phyloP scores from a whole-genome alignment of 1,140 invertebrate genomes.

The Heliothis subflexa region DNA sequence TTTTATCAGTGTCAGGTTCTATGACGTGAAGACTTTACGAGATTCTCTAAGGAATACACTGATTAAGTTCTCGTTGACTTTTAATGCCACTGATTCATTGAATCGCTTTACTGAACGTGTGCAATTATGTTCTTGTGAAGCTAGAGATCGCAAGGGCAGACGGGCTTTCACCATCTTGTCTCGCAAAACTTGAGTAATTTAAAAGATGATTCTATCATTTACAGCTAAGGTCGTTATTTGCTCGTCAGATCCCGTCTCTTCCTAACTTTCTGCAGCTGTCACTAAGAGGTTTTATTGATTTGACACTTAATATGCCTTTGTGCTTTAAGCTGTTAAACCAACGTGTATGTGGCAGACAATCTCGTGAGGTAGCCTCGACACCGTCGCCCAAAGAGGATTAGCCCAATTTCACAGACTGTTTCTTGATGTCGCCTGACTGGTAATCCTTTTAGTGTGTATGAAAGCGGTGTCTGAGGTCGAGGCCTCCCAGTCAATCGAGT shows the following conservation, averaged over 20 bases:
- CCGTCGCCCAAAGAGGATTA: constrained; percentile 58
- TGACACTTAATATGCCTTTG: constrained; percentile 62
- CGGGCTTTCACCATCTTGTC: constrained; percentile 79
- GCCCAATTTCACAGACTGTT: constrained; percentile 57
- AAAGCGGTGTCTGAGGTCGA: constrained; percentile 58
- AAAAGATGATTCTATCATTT: constrained; percentile 65
- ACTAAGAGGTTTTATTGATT: constrained; percentile 74
- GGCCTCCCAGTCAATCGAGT: constrained; percentile 56
- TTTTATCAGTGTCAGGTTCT: constrained; percentile 20
- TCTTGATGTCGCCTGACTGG: constrained; percentile 50
- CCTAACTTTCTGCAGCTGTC: constrained; percentile 70
- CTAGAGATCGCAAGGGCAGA: constrained; percentile 81
- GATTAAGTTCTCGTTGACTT: constrained; percentile 57
- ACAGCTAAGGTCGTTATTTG: constrained; percentile 68
- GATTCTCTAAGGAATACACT: constrained; percentile 44
- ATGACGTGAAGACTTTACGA: constrained; percentile 20
- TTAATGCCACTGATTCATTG: constrained; percentile 69
- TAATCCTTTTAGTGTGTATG: constrained; percentile 61
- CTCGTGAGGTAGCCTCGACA: constrained; percentile 42
- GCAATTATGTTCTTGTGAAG: constrained; percentile 78
- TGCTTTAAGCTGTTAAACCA: constrained; percentile 51
- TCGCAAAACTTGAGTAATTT: constrained; percentile 57
- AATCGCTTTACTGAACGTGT: constrained; percentile 75
- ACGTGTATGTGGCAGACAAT: constrained; percentile 49
- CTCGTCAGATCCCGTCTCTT: constrained; percentile 56